A percentile compares a stretch with the other conserved stretches of the same genome.
phyloP scores from a whole-genome alignment of 2,113 vertebrate species.

The Corapipo altera region DNA sequence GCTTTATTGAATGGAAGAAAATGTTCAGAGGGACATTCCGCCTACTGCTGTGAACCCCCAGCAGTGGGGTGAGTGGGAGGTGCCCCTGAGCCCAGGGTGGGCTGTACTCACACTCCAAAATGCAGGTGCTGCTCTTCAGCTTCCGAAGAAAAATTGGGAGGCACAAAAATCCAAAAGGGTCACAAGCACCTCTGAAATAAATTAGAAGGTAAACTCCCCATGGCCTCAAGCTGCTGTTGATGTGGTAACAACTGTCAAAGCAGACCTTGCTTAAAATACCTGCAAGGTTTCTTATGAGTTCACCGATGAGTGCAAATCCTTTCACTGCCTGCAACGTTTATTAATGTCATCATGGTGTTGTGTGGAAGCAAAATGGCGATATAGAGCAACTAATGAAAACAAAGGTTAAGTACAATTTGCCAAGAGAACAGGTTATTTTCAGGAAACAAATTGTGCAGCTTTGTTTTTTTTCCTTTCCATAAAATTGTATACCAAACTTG shows the following conservation, averaged over 20 bases:
- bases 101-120: neutral
- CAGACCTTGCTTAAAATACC: neutral
- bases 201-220: neutral
- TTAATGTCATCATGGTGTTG: neutral
- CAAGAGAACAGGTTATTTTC: neutral
- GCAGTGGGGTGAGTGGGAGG: accelerated
- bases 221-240: neutral
- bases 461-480: neutral
- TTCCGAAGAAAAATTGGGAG: neutral
- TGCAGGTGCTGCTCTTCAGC: neutral
- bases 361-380: neutral
- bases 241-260: neutral
- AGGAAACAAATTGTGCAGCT: neutral
- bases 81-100: neutral
- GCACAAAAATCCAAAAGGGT: neutral
- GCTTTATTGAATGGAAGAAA: neutral
- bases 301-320: neutral
- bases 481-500: slow-evolving; percentile 10
- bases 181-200: neutral
- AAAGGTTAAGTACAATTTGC: slow-evolving; percentile 16
- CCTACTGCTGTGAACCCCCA: neutral
- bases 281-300: neutral
- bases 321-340: neutral
- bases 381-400: neutral
- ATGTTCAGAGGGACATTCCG: neutral